Base-by-base conservation (phyloP, 1,140 invertebrate species). In the Zaprionus nigranus region DNA sequence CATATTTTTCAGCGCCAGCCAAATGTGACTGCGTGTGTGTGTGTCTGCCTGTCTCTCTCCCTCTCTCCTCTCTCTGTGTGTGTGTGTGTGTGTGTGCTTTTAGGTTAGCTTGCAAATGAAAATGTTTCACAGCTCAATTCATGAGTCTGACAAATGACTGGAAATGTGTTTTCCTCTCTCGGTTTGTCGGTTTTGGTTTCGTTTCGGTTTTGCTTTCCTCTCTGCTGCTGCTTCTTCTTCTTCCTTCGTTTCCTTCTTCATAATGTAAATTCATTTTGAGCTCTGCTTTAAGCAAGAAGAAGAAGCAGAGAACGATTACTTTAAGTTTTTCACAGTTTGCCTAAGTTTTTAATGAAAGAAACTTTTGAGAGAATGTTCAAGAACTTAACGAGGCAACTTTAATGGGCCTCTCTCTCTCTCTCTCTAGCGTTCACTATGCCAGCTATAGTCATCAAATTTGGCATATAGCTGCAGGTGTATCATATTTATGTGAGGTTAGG, bases 1-100 rank as follows among this genome's bases (percentile, higher is more conserved):
- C 81, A 88, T 81, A 88, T 78, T 88, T 87, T 81, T 77, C 67
- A 75, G 84, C 74, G 84, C 77, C 72, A 59, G 36, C n/a, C 62
- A 68, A 56, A 53, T 49, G 15, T 54, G 30, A 70, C 26, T 57
- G 63, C 12, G 46, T 60, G 53, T 64, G 36, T 64, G 36, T 43
- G 63, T 46, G 20, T 17, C 24, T 56, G 57, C 6, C 38, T 40
- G 38, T n/a, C 38, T 40, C 5, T 6, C 38, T 40, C 5, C 5
- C 38, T 40, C 0, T n/a, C 4, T 40, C 34, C 20, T 20, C 20
- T 20, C 20, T 20, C 20, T 22, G 13, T 12, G 46, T 70, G 36
- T 62, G 28, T 62, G 20, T 57, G 11, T 36, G 20, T 43, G 59
- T 17, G 5, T 34, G 43, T 30, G 36, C 40, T 40, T 66, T 57